Conservation (phyloP, 1,140 invertebrate genomes). For the Bombus soroeensis region DNA sequence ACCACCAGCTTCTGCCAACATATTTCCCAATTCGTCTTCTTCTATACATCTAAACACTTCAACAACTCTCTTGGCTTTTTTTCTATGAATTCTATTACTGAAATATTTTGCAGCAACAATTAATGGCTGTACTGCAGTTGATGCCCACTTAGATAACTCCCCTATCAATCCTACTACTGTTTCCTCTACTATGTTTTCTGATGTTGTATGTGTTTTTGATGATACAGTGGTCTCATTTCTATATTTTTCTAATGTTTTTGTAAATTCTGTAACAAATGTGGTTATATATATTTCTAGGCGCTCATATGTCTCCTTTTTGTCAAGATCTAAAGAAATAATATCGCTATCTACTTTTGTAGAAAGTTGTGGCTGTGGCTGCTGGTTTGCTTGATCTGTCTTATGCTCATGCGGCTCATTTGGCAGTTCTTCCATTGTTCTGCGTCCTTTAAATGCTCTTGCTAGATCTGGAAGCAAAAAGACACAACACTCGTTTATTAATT, state of each 20-base stretch:
- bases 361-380: too few species aligned
- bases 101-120: fast-evolving
- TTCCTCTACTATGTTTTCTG: fast-evolving
- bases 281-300: too few species aligned
- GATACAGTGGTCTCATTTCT: too few species aligned
- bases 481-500: too few species aligned
- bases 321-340: fast-evolving
- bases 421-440: neutral
- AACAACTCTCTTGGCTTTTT: too few species aligned
- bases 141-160: fast-evolving
- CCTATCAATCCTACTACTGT: fast-evolving
- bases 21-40: too few species aligned
- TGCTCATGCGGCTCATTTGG: too few species aligned
- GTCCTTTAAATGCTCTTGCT: constrained; percentile 39
- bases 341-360: too few species aligned
- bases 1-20: too few species aligned
- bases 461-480: constrained; percentile 35
- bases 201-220: fast-evolving
- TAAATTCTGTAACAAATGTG: fast-evolving
- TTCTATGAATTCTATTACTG: fast-evolving
- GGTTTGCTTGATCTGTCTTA: too few species aligned
- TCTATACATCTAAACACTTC: too few species aligned
- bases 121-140: fast-evolving
- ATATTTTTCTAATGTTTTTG: fast-evolving
- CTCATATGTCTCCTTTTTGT: too few species aligned